Conservation (phyloP, 2,797 vertebrate species). For the Anguilla marmorata region DNA sequence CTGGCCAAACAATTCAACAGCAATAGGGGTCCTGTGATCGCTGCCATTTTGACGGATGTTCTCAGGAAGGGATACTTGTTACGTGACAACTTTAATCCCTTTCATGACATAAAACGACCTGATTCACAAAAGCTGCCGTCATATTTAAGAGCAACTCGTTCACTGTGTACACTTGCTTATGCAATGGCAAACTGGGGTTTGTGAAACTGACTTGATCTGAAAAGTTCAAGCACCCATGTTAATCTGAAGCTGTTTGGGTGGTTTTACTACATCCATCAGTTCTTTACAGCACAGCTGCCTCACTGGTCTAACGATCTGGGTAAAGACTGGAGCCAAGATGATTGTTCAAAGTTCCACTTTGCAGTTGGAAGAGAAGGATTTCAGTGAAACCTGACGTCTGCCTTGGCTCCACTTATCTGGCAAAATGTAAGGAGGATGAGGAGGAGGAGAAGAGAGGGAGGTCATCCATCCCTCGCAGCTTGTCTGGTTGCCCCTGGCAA, state of each 20-base stretch:
- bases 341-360: not conserved
- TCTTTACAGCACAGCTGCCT: conserved; percentile 7
- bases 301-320: not conserved
- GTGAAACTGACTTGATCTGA: not conserved
- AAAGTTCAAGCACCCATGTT: not conserved
- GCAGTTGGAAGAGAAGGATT: not conserved
- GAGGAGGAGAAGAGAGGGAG: conserved; percentile 27
- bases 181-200: not conserved
- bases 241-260: not conserved
- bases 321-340: not conserved
- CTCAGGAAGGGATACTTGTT: not conserved
- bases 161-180: not conserved
- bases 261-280: not conserved
- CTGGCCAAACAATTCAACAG: not conserved
- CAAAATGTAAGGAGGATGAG: conserved; percentile 22
- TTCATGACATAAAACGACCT: not conserved
- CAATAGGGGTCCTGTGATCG: not conserved
- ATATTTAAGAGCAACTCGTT: not conserved
- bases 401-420: not conserved
- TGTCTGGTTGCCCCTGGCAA: conserved; percentile 40
- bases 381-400: not conserved
- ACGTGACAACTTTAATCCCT: not conserved
- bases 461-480: conserved; percentile 39
- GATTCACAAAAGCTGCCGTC: not conserved
- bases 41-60: not conserved